A percentile compares a stretch with the other conserved stretches of the same genome.
phyloP scores from a whole-genome alignment of 1,140 invertebrate genomes.

The Diprion similis region DNA sequence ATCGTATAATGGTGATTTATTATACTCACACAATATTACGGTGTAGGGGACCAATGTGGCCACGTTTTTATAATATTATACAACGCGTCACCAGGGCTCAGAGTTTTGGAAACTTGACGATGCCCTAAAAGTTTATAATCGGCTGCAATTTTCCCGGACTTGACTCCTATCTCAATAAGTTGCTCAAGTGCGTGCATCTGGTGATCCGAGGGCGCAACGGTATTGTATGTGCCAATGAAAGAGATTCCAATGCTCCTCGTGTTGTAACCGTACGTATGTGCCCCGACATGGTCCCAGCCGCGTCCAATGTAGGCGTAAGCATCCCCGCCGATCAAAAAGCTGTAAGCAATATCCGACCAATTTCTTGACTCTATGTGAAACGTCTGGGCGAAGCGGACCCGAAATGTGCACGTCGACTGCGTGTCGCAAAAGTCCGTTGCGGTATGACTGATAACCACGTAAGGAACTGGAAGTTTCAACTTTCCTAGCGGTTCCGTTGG shows the following conservation, averaged over 20 bases:
- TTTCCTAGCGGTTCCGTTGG: constrained; percentile 54
- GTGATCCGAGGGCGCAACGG: constrained; percentile 26
- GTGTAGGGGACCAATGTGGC: constrained; percentile 55
- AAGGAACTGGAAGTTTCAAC: constrained; percentile 70
- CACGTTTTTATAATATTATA: constrained; percentile 65
- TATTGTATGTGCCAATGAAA: constrained; percentile 72
- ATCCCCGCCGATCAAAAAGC: constrained; percentile 81
- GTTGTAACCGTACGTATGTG: constrained; percentile 70
- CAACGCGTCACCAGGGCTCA: constrained; percentile 50
- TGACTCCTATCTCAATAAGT: constrained; percentile 43
- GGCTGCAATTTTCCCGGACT: constrained; percentile 34
- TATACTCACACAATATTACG: no score
- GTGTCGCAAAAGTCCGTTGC: constrained; percentile 63
- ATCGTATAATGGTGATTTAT: no score
- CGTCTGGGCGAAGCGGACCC: constrained; percentile 69
- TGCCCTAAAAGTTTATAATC: constrained; percentile 51
- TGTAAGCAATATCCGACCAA: constrained; percentile 76
- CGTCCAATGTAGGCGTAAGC: constrained; percentile 78
- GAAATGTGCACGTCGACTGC: constrained; percentile 57
- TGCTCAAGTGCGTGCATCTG: constrained; percentile 38
- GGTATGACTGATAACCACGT: constrained; percentile 81
- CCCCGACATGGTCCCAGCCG: constrained; percentile 75
- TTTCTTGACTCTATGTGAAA: constrained; percentile 75
- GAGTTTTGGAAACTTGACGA: constrained; percentile 43
- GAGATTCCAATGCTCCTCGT: constrained; percentile 69